A percentile compares a stretch with the other conserved stretches of the same genome.
phyloP scores from a whole-genome alignment of 1,140 invertebrate species.

The Psilanteris sp. region DNA sequence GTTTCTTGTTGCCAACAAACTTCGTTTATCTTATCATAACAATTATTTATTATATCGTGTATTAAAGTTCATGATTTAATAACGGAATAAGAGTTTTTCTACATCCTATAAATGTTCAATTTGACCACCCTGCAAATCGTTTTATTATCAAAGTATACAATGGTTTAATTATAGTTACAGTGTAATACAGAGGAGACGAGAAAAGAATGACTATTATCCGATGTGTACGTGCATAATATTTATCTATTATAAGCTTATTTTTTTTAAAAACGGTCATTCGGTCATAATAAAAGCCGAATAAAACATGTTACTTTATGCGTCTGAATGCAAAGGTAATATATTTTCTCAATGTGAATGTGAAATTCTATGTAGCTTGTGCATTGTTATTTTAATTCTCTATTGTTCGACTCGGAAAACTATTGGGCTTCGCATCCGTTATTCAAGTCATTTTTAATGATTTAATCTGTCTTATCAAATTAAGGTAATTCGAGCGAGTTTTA shows the following conservation, averaged over 20 bases:
- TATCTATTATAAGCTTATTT: conserved; percentile 34
- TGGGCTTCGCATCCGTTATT: conserved; percentile 29
- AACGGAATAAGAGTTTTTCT: too few relatives aligned
- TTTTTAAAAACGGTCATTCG: conserved; percentile 4
- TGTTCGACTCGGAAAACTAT: conserved; percentile 51
- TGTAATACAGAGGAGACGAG: too few relatives aligned
- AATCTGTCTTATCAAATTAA: conserved; percentile 41
- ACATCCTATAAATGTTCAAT: too few relatives aligned
- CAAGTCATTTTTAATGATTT: conserved; percentile 39
- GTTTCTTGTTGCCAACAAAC: too few relatives aligned
- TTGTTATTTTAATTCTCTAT: conserved; percentile 67
- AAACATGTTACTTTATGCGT: conserved; percentile 28
- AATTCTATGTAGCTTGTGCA: conserved; percentile 24
- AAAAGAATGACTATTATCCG: too few relatives aligned
- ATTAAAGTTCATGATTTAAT: too few relatives aligned
- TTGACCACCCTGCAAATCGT: too few relatives aligned
- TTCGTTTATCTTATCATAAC: too few relatives aligned
- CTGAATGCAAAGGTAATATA: conserved; percentile 40
- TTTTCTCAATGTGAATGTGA: conserved; percentile 28
- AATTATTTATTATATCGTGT: too few relatives aligned
- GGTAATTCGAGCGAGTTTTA: conserved; percentile 3
- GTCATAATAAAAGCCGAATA: conserved; percentile 25
- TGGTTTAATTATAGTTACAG: too few relatives aligned
- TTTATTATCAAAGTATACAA: too few relatives aligned
- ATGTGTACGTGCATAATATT: conserved; percentile 4